phyloP scores from a whole-genome alignment of 2,888 invertebrate species.

The Patella caerulea region DNA sequence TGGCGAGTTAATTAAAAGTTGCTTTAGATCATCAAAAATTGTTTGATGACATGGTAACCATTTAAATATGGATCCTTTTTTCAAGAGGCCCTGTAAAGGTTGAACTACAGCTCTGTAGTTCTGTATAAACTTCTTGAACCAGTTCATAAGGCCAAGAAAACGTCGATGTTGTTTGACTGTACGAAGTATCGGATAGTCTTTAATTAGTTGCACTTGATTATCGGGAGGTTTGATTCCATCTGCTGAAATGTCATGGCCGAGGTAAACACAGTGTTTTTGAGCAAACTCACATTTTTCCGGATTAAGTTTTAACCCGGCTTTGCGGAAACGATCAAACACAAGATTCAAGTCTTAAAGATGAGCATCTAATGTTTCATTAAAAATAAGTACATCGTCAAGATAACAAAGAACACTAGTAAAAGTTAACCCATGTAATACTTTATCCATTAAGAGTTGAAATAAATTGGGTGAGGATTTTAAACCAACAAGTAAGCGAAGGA shows the following conservation, averaged over 20 bases:
- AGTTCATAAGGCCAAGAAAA: constrained; percentile 28
- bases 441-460: constrained; percentile 35
- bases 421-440: constrained; percentile 25
- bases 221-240: constrained; percentile 20
- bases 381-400: constrained; percentile 34
- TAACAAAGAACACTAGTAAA: constrained; percentile 34
- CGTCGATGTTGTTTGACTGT: constrained; percentile 26
- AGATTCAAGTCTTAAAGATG: constrained; percentile 26
- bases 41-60: constrained; percentile 20
- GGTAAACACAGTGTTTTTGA: constrained; percentile 17
- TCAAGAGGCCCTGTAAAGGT: constrained; percentile 16
- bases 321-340: constrained; percentile 20
- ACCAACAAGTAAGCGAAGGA: constrained; percentile 35
- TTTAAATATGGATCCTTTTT: constrained; percentile 17
- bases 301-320: constrained; percentile 29
- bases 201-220: constrained; percentile 9
- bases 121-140: constrained; percentile 33
- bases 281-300: constrained; percentile 31
- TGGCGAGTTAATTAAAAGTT: constrained; percentile 14
- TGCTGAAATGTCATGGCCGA: constrained; percentile 28
- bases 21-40: constrained; percentile 13
- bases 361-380: constrained; percentile 22
- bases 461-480: constrained; percentile 30
- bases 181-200: constrained; percentile 17
- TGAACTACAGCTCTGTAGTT: constrained; percentile 24